Evolutionary conservation across 2,888 invertebrate genomes (phyloP).

Genomic region (Smittia sp.): DNA sequence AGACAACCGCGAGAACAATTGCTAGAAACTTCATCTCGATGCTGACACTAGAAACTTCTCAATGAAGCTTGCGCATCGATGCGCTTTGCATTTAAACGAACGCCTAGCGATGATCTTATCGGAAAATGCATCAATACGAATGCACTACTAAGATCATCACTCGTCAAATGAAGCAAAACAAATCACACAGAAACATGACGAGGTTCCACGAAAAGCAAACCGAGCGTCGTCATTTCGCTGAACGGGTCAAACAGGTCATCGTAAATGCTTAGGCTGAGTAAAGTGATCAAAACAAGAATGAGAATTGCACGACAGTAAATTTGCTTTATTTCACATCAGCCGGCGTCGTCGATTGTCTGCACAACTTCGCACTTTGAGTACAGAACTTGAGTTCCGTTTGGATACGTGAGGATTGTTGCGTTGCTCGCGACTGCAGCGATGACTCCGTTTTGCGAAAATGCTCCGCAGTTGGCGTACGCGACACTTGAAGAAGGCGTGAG

Average conservation of each 20-base stretch:
- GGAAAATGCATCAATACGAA: neutral
- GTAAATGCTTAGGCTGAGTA: no score
- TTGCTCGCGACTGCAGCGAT: neutral
- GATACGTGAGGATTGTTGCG: constrained; percentile 14
- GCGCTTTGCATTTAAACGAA: neutral
- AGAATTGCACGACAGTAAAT: no score
- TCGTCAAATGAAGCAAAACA: neutral
- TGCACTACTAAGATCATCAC: neutral
- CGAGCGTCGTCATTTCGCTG: neutral
- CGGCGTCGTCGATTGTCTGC: neutral
- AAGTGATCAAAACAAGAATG: no score
- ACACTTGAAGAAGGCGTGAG: neutral
- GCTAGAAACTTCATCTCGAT: constrained; percentile 3
- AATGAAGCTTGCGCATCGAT: neutral
- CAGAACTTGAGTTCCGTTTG: constrained; percentile 19
- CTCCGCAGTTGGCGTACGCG: neutral
- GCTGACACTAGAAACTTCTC: neutral
- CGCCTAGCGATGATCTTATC: neutral
- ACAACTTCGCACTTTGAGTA: constrained; percentile 27
- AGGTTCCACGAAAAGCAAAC: neutral
- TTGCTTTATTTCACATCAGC: no score
- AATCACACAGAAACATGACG: neutral
- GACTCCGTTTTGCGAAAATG: neutral
- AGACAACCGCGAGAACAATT: neutral
- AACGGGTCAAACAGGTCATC: neutral